Conservation (phyloP, 2,797 vertebrate species). For the Tarsius wallacei region DNA sequence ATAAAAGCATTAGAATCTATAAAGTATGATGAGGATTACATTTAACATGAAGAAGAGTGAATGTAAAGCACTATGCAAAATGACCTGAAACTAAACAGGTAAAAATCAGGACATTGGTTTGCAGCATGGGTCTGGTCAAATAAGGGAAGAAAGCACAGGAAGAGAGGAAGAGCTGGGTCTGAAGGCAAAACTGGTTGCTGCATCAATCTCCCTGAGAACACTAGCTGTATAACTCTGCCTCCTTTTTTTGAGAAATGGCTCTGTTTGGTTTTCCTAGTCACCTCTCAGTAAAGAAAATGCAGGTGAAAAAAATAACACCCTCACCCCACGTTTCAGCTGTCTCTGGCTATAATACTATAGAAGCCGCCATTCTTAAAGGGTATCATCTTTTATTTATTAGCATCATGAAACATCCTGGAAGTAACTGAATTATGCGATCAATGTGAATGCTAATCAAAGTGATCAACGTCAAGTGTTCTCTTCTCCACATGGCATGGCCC, state of each 20-base stretch:
- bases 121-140: neutral
- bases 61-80: neutral
- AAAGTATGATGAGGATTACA: neutral
- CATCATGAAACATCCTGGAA: constrained; percentile 84
- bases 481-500: constrained; percentile 81
- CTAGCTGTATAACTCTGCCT: neutral
- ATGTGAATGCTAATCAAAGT: constrained; percentile 87
- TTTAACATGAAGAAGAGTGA: neutral
- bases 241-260: neutral
- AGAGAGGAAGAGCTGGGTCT: neutral
- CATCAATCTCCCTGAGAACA: neutral
- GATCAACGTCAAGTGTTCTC: constrained; percentile 88
- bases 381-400: constrained; percentile 86
- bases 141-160: neutral
- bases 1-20: neutral
- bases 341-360: constrained; percentile 30
- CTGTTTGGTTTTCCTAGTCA: neutral
- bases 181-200: neutral
- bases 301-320: neutral
- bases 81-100: neutral
- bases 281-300: neutral
- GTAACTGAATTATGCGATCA: constrained; percentile 85
- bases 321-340: neutral
- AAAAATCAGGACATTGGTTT: neutral
- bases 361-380: constrained; percentile 65